Percentiles rank a stretch among this genome's conserved stretches.
These are phyloP conservation scores for Sebastes cheni DNA, from an alignment of 2,797 vertebrate genomes.

Conservation along the genomic window DNA sequence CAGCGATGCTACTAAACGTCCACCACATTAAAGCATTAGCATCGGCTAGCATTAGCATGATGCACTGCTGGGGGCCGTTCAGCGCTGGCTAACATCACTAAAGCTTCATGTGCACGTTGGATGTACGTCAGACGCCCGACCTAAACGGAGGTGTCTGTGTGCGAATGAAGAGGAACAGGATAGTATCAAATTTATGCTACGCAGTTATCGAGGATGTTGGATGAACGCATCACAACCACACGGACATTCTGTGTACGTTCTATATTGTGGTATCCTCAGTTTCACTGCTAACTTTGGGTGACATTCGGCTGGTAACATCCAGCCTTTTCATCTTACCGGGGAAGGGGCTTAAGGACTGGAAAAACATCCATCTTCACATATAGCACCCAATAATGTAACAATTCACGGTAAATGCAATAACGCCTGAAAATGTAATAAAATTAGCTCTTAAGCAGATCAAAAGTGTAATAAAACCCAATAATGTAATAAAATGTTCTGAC, in stretches of 20 bases:
- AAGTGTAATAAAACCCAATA: background rate
- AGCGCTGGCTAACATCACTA: slow-evolving; percentile 67
- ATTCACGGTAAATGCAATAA: no score
- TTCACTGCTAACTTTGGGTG: background rate
- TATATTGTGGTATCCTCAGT: background rate
- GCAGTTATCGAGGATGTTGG: background rate
- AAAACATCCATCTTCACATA: background rate
- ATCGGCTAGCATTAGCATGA: slow-evolving; percentile 64
- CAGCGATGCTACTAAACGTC: slow-evolving; percentile 7
- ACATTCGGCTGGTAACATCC: background rate
- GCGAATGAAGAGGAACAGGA: background rate
- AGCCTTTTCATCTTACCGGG: background rate
- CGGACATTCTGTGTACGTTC: background rate
- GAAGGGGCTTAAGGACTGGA: background rate
- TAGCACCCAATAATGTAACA: background rate
- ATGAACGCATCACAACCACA: background rate
- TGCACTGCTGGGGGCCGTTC: slow-evolving; percentile 36
- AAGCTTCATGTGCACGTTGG: slow-evolving; percentile 53
- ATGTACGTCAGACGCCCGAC: background rate
- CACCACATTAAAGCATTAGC: slow-evolving; percentile 23
- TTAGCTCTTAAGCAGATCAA: background rate
- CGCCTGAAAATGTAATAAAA: background rate
- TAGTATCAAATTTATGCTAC: background rate
- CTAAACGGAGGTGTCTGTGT: background rate
- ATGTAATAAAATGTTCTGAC: background rate